Evolutionary conservation across 2,797 vertebrate genomes (phyloP), one percentile per base, ranked within the genome.

Genomic region (Siniperca obscura): DNA sequence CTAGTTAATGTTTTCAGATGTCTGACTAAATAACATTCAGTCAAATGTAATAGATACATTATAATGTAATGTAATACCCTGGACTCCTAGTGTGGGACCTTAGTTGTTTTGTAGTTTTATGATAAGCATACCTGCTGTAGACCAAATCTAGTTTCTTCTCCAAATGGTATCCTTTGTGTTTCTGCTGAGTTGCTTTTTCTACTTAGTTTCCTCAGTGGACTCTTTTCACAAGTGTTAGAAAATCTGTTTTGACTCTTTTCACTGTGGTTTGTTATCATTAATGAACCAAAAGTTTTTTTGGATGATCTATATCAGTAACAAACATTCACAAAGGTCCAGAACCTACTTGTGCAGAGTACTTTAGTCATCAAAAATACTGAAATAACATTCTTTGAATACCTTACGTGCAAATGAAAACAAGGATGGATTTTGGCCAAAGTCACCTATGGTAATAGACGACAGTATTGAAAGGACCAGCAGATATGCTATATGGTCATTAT

Each of bases 371-470:
- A 77, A 91, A 90, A 91, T 90, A 83, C 85, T 92, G 86, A 85
- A 94, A 93, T 81, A 91, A 95, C 94, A 96, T 95, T 95, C 94
- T 91, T 91, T 85, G 84, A 94, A 96, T 95, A 88, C 90, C 86
- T 86, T 87, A 30, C 30, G 67, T 78, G 70, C 74, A 84, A 92
- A 92, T 90, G 89, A 91, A 93, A 94, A 87, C 82, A 91, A 78
- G 66, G 81, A 70, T 81, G 80, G 88, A 86, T 88, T 85, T 83
- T 86, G 53, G 70, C 90, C 86, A 87, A 83, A 89, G 72, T 70
- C 64, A 70, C 61, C 69, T 30, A 72, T 77, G 81, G 65, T 73
- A 74, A 86, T 22, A 40, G 68, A 74, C 7, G n/a, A 25, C 42
- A 19, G 55, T 48, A 59, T 7, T 89, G n/a, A 52, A 88, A 70